Evolutionary conservation across 2,113 vertebrate genomes (phyloP).

Genomic region (Peucedramus taeniatus): DNA sequence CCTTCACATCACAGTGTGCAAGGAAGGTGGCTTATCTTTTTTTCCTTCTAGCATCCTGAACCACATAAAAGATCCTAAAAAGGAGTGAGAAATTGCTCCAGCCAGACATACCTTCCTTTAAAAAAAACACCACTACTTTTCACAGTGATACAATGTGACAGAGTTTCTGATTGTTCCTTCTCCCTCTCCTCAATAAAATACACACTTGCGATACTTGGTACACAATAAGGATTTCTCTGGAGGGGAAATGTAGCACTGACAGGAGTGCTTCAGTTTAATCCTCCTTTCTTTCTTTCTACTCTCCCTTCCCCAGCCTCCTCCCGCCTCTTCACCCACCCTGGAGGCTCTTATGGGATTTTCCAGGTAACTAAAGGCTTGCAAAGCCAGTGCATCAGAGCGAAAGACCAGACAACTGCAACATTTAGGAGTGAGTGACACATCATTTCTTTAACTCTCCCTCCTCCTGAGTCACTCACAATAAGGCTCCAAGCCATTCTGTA

Average conservation of each 20-base stretch:
- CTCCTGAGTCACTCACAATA: neutral
- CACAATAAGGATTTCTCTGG: slow-evolving; percentile 29
- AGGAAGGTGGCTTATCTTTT: neutral
- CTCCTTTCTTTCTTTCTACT: neutral
- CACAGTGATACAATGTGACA: neutral
- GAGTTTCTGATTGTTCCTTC: slow-evolving; percentile 37
- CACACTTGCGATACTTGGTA: neutral
- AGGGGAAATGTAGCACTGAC: slow-evolving; percentile 25
- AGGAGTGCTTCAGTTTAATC: slow-evolving; percentile 24
- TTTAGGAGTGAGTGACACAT: slow-evolving; percentile 6
- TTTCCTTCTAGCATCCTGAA: neutral
- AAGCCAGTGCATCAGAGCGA: neutral
- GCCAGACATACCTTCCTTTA: neutral
- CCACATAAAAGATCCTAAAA: neutral
- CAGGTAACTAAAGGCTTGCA: slow-evolving; percentile 44
- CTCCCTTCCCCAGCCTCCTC: neutral
- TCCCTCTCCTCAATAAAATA: neutral
- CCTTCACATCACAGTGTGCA: neutral
- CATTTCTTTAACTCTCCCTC: slow-evolving; percentile 51
- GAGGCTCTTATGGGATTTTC: neutral
- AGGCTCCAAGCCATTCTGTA: neutral
- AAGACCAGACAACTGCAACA: slow-evolving; percentile 7
- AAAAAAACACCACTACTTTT: neutral
- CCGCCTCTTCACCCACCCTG: neutral
- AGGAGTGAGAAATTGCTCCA: neutral